Evolutionary conservation across 2,888 invertebrate genomes (phyloP), one percentile per base, ranked within the genome.

Genomic region (Eristalinus aeneus): DNA sequence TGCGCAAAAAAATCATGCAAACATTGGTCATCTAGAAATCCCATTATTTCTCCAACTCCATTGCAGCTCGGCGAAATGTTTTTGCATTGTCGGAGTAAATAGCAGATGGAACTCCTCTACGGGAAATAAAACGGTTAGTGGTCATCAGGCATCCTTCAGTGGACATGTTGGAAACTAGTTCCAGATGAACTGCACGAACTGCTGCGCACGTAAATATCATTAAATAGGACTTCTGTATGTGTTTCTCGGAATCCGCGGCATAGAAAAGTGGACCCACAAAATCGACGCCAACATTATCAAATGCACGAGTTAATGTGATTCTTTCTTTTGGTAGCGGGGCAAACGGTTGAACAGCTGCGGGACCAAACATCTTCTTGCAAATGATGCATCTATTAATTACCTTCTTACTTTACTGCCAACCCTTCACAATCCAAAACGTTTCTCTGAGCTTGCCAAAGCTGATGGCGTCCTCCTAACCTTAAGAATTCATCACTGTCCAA

Each of bases 1-100:
- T 67, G 58, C n/a, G 39, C 5, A 11, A 65, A n/a, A 32, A 79
- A 79, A 11, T 27, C 60, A 12, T 58, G 71, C n/a, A 73, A n/a
- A 1, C 22, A 46, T 22, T 16, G 46, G 10, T 39, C 73, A 34
- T 36, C 32, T 11, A 32, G 10, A 0, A 32, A 10, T 9, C 11
- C 23, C 27, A 34, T 32, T 36, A 20, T 8, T 12, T 61, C 56
- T 9, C 67, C 22, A 39, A 5, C 34, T 34, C 34, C 8, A 34
- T 8, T 10, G 10, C 34, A 4, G 34, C 34, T 9, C 34, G 3
- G 3, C 34, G 34, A 34, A 34, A 34, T 4, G 6, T 34, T 34
- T 34, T 34, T 9, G 34, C 34, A 9, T 34, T 34, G 10, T 34
- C 34, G 6, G 34, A 34, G 9, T 8, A 34, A 5, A n/a, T 39